Conservation (phyloP, 2,113 vertebrate genomes). For the Gnathonemus longibarbis region DNA sequence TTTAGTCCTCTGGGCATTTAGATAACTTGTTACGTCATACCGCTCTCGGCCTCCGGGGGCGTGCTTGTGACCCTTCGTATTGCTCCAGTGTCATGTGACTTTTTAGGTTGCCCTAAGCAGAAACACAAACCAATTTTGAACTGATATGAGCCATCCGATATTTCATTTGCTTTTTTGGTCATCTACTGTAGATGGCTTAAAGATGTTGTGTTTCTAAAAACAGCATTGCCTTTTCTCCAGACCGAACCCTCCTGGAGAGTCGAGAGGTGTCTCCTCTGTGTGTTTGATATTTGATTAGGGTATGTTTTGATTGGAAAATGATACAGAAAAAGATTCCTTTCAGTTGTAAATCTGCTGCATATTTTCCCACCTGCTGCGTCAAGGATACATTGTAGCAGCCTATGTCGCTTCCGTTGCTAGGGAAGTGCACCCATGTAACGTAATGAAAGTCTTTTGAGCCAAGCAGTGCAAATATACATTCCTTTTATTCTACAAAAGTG, state of each 20-base stretch:
- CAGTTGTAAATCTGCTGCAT: neutral
- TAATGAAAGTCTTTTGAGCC: neutral
- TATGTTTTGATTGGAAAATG: conserved; percentile 2
- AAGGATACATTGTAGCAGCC: neutral
- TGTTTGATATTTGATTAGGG: neutral
- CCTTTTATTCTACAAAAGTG: neutral
- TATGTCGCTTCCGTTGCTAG: neutral
- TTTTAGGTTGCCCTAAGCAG: neutral
- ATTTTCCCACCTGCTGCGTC: neutral
- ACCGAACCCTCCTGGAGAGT: neutral
- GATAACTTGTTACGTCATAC: neutral
- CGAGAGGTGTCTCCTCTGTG: neutral
- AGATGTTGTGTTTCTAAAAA: neutral
- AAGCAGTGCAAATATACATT: neutral
- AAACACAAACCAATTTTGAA: neutral
- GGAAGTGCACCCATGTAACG: neutral
- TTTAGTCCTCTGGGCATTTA: conserved; percentile 10
- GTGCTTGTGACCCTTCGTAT: neutral
- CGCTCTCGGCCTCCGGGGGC: neutral
- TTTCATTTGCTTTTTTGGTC: neutral
- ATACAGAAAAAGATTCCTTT: neutral
- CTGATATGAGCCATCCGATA: neutral
- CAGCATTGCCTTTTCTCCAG: neutral
- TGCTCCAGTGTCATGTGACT: neutral
- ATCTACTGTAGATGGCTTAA: neutral